Evolutionary conservation across 2,888 invertebrate species (phyloP).

Genomic region (Ypsolopha sequella): DNA sequence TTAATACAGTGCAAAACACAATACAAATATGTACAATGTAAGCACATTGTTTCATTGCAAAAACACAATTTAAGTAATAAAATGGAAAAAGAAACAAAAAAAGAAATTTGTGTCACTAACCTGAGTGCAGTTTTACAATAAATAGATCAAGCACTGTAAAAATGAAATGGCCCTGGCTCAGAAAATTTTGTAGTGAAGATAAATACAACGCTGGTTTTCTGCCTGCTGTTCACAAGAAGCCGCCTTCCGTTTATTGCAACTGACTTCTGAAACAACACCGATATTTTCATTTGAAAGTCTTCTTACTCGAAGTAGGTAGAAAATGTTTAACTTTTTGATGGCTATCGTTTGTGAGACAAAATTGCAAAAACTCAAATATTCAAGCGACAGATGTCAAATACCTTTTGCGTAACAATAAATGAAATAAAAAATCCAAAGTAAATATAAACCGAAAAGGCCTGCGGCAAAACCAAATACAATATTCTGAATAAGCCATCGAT

Average conservation of each 20-base stretch:
- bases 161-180: no score
- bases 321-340: neutral
- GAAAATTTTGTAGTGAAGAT: no score
- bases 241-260: constrained; percentile 26
- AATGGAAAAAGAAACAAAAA: no score
- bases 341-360: neutral
- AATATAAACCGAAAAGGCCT: constrained; percentile 60
- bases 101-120: no score
- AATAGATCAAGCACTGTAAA: no score
- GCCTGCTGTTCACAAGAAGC: constrained; percentile 40
- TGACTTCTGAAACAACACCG: constrained; percentile 4
- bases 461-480: constrained; percentile 65
- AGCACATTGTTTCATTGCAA: no score
- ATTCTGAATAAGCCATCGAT: constrained; percentile 71
- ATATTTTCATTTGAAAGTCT: neutral
- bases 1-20: no score
- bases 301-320: neutral
- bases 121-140: no score
- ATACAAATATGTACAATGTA: no score
- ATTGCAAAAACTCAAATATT: constrained; percentile 14
- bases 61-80: no score
- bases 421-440: constrained; percentile 65
- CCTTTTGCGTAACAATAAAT: constrained; percentile 51
- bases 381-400: constrained; percentile 51
- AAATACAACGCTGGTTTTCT: no score